These are phyloP conservation scores for Limnodromus scolopaceus DNA, from an alignment of 2,797 vertebrate species.

Conservation along the genomic window DNA sequence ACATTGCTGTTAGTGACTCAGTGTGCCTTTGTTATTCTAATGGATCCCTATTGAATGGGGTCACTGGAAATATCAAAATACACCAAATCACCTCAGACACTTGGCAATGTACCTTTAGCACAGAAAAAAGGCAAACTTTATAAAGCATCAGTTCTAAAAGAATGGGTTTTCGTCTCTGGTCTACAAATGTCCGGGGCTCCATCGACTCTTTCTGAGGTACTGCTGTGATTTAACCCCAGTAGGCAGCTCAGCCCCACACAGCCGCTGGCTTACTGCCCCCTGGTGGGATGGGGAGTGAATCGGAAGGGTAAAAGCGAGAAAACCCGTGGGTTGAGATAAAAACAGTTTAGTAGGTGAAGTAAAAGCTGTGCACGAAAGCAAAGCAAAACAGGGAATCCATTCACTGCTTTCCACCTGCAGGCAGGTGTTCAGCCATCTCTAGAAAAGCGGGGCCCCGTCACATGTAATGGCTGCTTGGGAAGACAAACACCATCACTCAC, in stretches of 20 bases:
- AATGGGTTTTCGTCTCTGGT: background rate
- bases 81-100: background rate
- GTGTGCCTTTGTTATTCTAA: background rate
- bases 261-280: fast-evolving
- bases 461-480: fast-evolving
- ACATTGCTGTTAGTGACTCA: background rate
- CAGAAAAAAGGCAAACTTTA: background rate
- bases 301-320: background rate
- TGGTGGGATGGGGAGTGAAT: background rate
- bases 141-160: background rate
- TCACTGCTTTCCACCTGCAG: fast-evolving
- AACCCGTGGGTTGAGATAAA: background rate
- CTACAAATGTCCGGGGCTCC: background rate
- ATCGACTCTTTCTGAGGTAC: background rate
- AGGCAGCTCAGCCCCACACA: background rate
- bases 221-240: background rate
- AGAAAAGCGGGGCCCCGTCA: background rate
- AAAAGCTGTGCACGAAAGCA: background rate
- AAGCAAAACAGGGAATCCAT: background rate
- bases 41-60: background rate
- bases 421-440: background rate
- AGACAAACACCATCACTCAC: fast-evolving
- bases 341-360: background rate
- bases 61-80: background rate
- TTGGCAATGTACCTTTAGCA: background rate